These are phyloP conservation scores for Sitta europaea DNA, from an alignment of 2,113 vertebrate species.

Conservation along the genomic window DNA sequence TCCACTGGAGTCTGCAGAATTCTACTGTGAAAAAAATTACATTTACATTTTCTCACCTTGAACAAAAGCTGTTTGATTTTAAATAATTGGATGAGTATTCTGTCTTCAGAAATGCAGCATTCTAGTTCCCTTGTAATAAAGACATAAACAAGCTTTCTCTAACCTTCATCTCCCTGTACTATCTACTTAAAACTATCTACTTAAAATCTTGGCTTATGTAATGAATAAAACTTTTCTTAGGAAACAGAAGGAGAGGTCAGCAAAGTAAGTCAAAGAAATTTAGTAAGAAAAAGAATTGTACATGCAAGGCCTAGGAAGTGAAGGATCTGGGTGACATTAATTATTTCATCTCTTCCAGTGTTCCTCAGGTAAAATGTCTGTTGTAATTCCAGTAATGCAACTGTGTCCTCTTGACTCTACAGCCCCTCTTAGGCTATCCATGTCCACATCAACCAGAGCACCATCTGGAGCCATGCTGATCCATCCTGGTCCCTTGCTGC, in stretches of 20 bases:
- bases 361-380: background rate
- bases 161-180: background rate
- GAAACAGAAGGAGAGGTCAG: background rate
- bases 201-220: background rate
- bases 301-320: background rate
- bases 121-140: background rate
- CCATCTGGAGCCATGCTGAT: background rate
- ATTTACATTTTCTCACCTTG: background rate
- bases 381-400: background rate
- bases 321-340: background rate
- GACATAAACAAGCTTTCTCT: background rate
- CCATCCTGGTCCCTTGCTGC: background rate
- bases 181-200: background rate
- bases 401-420: background rate
- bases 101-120: background rate
- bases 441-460: background rate
- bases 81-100: background rate
- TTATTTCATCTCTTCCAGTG: background rate
- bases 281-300: background rate
- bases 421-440: background rate
- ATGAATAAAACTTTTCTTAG: background rate
- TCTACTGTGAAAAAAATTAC: background rate
- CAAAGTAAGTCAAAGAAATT: background rate
- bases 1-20: background rate
- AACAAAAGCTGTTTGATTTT: background rate